Percentiles rank a stretch among this genome's conserved stretches.
phyloP scores from a whole-genome alignment of 2,888 invertebrate species.

The Spatulosminthurus flaviceps region DNA sequence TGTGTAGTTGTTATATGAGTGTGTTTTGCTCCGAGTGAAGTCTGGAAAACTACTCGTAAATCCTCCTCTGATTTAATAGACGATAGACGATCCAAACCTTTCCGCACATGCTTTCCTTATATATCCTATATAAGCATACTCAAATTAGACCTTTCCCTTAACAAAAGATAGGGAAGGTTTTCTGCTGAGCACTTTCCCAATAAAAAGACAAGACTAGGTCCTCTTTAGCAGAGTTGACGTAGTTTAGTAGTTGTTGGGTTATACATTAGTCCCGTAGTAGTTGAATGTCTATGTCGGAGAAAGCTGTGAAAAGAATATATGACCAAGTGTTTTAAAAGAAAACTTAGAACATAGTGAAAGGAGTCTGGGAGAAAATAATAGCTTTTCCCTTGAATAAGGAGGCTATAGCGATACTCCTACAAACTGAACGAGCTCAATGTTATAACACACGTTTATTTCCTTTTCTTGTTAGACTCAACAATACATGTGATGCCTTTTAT shows the following conservation, averaged over 20 bases:
- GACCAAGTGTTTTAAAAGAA: conserved; percentile 31
- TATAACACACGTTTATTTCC: neutral
- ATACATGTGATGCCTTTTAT: no score
- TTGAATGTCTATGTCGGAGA: neutral
- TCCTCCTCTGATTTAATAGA: conserved; percentile 51
- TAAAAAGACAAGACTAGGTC: conserved; percentile 28
- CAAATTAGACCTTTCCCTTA: conserved; percentile 37
- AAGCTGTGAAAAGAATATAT: conserved; percentile 24
- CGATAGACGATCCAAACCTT: conserved; percentile 50
- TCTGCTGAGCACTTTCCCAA: conserved; percentile 35
- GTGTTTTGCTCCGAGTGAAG: neutral
- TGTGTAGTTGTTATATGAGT: no score
- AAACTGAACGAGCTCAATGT: neutral
- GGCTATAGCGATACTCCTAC: neutral
- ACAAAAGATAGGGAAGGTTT: conserved; percentile 22
- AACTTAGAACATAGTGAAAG: conserved; percentile 19
- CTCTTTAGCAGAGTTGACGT: neutral
- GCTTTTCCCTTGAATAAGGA: neutral
- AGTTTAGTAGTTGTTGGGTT: no score
- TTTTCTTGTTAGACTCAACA: no score
- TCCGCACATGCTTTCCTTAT: conserved; percentile 47
- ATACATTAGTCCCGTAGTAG: no score
- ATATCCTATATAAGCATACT: no score
- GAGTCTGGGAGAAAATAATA: conserved; percentile 9
- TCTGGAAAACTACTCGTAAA: conserved; percentile 46